Evolutionary conservation across 2,113 vertebrate species (phyloP), one percentile per base, ranked within the genome.

Genomic region (Ictalurus punctatus): DNA sequence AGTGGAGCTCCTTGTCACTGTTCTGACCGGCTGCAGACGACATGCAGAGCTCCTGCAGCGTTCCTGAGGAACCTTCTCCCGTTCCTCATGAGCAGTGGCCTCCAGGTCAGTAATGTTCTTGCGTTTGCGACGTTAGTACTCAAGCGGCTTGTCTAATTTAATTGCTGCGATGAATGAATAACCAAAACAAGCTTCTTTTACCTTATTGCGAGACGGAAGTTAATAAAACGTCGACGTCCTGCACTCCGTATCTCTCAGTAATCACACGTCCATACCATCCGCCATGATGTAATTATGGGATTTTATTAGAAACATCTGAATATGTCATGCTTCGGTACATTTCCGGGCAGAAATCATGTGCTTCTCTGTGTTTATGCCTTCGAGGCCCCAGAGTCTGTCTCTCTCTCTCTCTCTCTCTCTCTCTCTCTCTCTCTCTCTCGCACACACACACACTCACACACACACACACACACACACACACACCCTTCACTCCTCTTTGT

Each of bases 241-340:
- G 27, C 23, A 6, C 54, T 82, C 3, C 0, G 25, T 34, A 2
- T 82, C 52, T 58, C 27, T 80, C 76, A 8, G 19, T 80, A 52
- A 52, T 80, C 61, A 40, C 13, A 6, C 14, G 27, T 71, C 25
- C 14, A 9, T 34, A 16, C 12, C 61, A 10, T 63, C 40, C 56
- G 10, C 37, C 16, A 1, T 87, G 65, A 67, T 69, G 63, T 12
- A 34, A 86, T 79, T 61, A 19, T 13, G 56, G 48, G 27, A 23
- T 85, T 85, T 85, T 85, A 73, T 85, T 56, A 37, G 84, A 56
- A 71, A 37, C 84, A 25, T 48, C 63, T 74, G 71, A 74, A 85
- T 17, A 13, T 69, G 65, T 37, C n/a, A 5, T 30, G 74, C 74
- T 52, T 80, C 7, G 9, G 54, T 13, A 80, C 54, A 16, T 80